phyloP scores from a whole-genome alignment of 2,797 vertebrate species.

The Staurois parvus region DNA sequence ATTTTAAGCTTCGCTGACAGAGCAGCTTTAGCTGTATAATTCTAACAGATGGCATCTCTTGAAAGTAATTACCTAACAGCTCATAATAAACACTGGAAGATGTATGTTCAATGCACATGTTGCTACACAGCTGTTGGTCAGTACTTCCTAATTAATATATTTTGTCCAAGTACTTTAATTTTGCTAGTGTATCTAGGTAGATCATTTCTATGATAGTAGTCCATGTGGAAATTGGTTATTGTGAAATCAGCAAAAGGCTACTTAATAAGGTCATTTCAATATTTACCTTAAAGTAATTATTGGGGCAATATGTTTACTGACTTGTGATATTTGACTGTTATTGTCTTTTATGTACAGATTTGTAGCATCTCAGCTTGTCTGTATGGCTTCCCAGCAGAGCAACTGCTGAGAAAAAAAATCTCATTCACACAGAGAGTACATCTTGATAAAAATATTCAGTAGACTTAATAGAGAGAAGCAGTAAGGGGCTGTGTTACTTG shows the following conservation, averaged over 20 bases:
- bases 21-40: constrained; percentile 19
- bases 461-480: too few relatives aligned
- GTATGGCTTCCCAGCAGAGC: too few relatives aligned
- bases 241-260: not conserved
- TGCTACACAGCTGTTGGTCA: constrained; percentile 32
- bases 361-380: too few relatives aligned
- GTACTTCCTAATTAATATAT: not conserved
- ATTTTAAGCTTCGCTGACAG: constrained; percentile 20
- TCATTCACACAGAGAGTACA: too few relatives aligned
- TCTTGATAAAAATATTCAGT: too few relatives aligned
- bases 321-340: too few relatives aligned
- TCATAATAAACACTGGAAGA: constrained; percentile 17
- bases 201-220: not conserved
- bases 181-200: not conserved
- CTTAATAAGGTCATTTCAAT: not conserved
- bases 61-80: constrained; percentile 23
- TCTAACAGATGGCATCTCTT: constrained; percentile 44
- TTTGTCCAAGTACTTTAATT: not conserved
- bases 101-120: not conserved
- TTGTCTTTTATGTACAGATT: too few relatives aligned
- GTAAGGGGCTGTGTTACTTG: too few relatives aligned
- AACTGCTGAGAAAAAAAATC: too few relatives aligned
- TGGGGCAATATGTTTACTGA: too few relatives aligned
- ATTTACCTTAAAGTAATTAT: too few relatives aligned
- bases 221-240: not conserved